Conservation (phyloP, 2,888 invertebrate species). For the Sarcophaga caerulescens region DNA sequence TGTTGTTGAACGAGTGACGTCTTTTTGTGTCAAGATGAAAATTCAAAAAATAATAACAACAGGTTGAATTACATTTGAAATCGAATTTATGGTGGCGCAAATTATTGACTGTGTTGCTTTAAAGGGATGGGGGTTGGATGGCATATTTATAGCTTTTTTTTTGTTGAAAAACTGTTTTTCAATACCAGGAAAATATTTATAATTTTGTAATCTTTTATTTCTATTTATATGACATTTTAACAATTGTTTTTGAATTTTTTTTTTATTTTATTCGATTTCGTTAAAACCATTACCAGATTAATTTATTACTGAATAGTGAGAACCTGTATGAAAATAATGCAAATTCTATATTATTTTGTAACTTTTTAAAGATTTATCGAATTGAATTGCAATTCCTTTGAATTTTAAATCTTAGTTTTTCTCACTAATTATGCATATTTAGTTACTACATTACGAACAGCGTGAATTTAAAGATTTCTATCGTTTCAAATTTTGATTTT, state of each 20-base stretch:
- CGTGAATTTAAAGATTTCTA: too few relatives aligned
- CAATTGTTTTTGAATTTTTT: conserved; percentile 14
- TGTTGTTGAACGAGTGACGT: background rate
- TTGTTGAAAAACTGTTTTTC: conserved; percentile 5
- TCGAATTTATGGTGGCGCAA: background rate
- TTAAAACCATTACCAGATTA: background rate
- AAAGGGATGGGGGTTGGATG: background rate
- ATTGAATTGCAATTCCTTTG: background rate
- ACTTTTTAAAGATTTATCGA: background rate
- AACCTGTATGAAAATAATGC: background rate
- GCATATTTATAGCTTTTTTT: conserved; percentile 1
- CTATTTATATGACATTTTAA: background rate
- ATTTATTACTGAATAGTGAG: conserved; percentile 3
- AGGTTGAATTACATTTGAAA: conserved; percentile 21
- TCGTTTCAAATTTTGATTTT: too few relatives aligned
- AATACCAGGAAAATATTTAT: conserved; percentile 28
- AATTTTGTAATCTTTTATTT: background rate
- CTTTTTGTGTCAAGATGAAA: background rate
- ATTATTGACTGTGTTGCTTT: background rate
- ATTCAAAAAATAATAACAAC: background rate
- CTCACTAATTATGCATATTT: too few relatives aligned
- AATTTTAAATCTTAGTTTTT: background rate
- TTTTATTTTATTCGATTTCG: conserved; percentile 4
- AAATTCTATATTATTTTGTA: background rate
- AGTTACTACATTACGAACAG: too few relatives aligned